phyloP scores from a whole-genome alignment of 1,140 invertebrate species.

The Nixonia krombeini region DNA sequence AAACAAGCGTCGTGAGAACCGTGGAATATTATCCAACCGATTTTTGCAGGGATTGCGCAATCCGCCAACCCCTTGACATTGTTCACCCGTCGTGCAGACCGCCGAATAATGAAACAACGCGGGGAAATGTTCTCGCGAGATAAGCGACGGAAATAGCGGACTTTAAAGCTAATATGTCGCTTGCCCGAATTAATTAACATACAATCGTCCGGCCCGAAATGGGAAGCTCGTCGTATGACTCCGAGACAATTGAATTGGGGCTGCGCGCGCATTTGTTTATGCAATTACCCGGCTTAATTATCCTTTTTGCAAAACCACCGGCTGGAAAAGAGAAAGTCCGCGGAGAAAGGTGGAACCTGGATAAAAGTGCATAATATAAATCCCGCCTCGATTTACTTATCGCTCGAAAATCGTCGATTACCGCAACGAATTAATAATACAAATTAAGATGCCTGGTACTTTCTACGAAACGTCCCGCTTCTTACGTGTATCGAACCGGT shows the following conservation, averaged over 20 bases:
- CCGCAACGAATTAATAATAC: no score
- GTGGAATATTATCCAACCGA: no score
- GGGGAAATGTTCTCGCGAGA: no score
- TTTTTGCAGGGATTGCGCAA: no score
- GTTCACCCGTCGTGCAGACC: no score
- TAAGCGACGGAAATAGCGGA: slow-evolving; percentile 33
- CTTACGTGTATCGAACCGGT: no score
- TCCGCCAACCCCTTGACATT: no score
- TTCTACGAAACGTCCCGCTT: no score
- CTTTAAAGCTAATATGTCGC: slow-evolving; percentile 20
- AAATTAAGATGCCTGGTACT: no score
- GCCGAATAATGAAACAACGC: no score
- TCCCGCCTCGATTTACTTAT: neutral
- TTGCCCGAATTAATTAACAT: slow-evolving; percentile 11
- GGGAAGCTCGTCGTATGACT: slow-evolving; percentile 3
- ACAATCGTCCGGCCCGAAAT: slow-evolving; percentile 15
- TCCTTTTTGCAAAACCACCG: neutral
- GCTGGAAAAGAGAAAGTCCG: slow-evolving; percentile 3
- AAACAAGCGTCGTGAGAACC: no score
- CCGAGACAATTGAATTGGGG: slow-evolving; percentile 6
- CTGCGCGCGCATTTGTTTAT: neutral
- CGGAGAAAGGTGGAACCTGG: slow-evolving; percentile 14
- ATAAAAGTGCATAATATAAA: no score
- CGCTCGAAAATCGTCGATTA: neutral
- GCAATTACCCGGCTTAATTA: neutral